Conservation (phyloP, 2,888 invertebrate genomes). For the Antheraea assamensis region DNA sequence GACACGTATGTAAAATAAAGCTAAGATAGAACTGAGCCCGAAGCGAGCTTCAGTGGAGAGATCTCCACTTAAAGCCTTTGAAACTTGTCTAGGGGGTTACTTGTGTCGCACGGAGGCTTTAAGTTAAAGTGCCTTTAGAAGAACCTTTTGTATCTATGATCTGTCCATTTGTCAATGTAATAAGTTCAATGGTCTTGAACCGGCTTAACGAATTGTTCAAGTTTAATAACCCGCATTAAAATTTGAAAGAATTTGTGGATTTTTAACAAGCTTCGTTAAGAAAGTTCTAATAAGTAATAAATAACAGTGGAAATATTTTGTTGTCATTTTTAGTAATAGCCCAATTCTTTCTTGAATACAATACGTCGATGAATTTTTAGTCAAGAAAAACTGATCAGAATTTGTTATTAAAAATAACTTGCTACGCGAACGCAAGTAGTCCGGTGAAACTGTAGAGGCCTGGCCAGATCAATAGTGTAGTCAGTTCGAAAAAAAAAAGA, state of each 20-base stretch:
- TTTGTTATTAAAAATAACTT: too few species aligned
- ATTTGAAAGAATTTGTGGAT: neutral
- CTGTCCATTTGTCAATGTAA: conserved; percentile 3
- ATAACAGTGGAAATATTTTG: neutral
- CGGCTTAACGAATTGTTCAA: neutral
- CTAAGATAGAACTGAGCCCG: conserved; percentile 34
- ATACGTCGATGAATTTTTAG: neutral
- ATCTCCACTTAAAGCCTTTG: conserved; percentile 45
- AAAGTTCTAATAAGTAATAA: neutral
- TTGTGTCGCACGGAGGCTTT: conserved; percentile 35
- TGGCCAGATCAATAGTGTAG: too few species aligned
- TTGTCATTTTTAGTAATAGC: neutral
- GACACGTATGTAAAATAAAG: neutral
- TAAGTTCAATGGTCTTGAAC: neutral
- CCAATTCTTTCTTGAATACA: too few species aligned
- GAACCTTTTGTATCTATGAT: conserved; percentile 12
- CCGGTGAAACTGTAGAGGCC: too few species aligned
- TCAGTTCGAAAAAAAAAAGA: too few species aligned
- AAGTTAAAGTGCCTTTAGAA: conserved; percentile 32
- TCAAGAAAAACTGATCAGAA: neutral
- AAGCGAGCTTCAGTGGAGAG: conserved; percentile 35
- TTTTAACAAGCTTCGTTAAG: neutral
- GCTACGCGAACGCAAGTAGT: too few species aligned
- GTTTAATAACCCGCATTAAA: neutral
- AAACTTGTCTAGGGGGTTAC: conserved; percentile 38